phyloP scores from a whole-genome alignment of 1,140 invertebrate species.

The Uloborus diversus region DNA sequence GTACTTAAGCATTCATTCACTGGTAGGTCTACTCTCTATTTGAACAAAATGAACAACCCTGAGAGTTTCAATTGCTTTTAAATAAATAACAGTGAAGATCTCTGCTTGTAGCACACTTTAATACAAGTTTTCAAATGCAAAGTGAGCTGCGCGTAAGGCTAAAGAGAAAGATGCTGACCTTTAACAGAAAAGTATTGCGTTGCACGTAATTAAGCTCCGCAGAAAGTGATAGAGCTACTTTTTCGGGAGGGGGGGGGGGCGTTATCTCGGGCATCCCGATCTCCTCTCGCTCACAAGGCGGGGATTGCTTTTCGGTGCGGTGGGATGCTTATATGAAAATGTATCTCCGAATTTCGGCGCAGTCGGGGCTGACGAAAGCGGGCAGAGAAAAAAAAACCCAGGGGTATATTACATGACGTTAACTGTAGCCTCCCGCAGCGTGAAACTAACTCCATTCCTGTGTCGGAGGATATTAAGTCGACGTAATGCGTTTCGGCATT shows the following conservation, averaged over 20 bases:
- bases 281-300: neutral
- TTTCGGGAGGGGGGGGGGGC: conserved; percentile 1
- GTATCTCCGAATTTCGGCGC: conserved; percentile 11
- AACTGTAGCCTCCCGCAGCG: neutral
- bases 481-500: conserved; percentile 39
- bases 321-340: conserved; percentile 34
- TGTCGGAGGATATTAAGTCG: conserved; percentile 36
- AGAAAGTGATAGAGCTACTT: conserved; percentile 41
- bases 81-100: too few relatives aligned
- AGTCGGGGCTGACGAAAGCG: neutral
- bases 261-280: neutral
- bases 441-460: neutral
- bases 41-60: too few relatives aligned
- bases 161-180: too few relatives aligned
- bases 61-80: too few relatives aligned
- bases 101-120: too few relatives aligned
- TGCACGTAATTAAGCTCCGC: conserved; percentile 34
- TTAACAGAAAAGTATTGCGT: neutral
- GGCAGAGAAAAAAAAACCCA: too few relatives aligned
- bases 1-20: too few relatives aligned
- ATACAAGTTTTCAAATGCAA: too few relatives aligned
- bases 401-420: conserved; percentile 41
- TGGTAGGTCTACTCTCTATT: too few relatives aligned
- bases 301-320: neutral
- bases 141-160: too few relatives aligned